Evolutionary conservation across 2,113 vertebrate species (phyloP).

Genomic region (Corvus cornix): DNA sequence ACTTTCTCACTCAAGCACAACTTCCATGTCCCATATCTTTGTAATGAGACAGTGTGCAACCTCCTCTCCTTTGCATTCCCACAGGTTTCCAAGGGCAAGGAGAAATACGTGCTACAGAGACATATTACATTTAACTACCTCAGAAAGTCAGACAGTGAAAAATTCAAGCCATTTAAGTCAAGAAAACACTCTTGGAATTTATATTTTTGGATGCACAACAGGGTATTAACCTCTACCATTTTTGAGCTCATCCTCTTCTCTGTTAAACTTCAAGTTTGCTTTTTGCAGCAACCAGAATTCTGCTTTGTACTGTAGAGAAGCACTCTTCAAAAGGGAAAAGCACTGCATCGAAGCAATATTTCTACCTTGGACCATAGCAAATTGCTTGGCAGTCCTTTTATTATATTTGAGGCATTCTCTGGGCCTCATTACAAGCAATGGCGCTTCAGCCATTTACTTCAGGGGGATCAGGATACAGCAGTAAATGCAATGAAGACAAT

Average conservation of each 20-base stretch:
- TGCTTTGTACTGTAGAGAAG: neutral
- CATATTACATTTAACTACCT: neutral
- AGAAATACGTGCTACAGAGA: neutral
- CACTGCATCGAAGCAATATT: neutral
- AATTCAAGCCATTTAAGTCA: neutral
- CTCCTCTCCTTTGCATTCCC: neutral
- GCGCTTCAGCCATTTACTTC: constrained; percentile 6
- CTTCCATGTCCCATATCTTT: neutral
- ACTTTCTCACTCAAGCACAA: neutral
- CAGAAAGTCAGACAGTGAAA: neutral
- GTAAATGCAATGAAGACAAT: neutral
- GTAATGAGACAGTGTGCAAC: neutral
- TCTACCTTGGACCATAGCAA: neutral
- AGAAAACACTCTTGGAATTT: neutral
- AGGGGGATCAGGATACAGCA: constrained; percentile 17
- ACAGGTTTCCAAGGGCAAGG: neutral
- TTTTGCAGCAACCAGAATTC: neutral
- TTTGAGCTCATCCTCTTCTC: neutral
- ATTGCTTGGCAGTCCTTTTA: neutral
- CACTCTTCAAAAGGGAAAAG: neutral
- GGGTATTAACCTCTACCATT: neutral
- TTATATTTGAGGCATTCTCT: neutral
- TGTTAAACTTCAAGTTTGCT: neutral
- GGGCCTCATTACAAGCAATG: neutral
- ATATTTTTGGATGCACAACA: neutral